These are phyloP conservation scores for Hemicrepidius hirtus DNA, from an alignment of 2,888 invertebrate genomes.

Conservation along the genomic window DNA sequence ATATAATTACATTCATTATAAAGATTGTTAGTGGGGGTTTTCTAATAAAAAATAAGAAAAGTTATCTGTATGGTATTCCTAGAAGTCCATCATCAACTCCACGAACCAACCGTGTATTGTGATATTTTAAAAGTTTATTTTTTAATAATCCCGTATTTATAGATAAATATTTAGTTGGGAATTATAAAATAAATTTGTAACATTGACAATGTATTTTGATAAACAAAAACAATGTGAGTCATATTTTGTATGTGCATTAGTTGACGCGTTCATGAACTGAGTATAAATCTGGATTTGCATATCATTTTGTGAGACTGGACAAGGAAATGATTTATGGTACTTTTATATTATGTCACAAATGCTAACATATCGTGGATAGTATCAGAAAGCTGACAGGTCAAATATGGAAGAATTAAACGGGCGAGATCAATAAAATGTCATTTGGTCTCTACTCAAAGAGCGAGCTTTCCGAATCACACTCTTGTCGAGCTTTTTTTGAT, in stretches of 20 bases:
- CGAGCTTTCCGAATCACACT: constrained; percentile 22
- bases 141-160: too few relatives aligned
- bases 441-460: constrained; percentile 23
- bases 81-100: too few relatives aligned
- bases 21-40: too few relatives aligned
- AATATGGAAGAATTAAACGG: constrained; percentile 29
- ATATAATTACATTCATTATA: too few relatives aligned
- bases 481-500: constrained; percentile 17
- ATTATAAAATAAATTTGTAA: background rate
- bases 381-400: constrained; percentile 23
- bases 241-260: constrained; percentile 5
- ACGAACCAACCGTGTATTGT: too few relatives aligned
- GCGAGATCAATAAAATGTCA: constrained; percentile 28
- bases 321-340: constrained; percentile 14
- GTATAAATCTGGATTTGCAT: constrained; percentile 13
- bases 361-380: constrained; percentile 21
- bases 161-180: too few relatives aligned
- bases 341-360: constrained; percentile 27
- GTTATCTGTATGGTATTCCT: too few relatives aligned
- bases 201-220: background rate
- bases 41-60: too few relatives aligned
- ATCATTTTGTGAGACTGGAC: constrained; percentile 7
- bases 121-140: too few relatives aligned
- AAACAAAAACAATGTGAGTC: background rate
- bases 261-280: constrained; percentile 1